Evolutionary conservation across 2,888 invertebrate species (phyloP), one percentile per base, ranked within the genome.

Genomic region (Melanargia galathea): DNA sequence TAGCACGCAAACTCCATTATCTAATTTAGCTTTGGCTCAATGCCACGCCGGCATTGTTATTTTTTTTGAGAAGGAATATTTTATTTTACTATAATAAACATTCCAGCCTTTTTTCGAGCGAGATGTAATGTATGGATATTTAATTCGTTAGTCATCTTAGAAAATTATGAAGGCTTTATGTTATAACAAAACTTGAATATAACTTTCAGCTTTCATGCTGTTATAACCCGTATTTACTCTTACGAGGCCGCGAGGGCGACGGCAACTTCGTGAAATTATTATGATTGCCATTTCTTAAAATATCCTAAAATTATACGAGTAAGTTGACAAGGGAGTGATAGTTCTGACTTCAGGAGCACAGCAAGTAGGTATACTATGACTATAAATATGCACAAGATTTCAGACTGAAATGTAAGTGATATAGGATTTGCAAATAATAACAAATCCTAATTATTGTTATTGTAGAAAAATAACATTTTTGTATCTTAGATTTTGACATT

Each of bases 1-100:
- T 91, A 90, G 90, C 90, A 90, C 90, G 89, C 90, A 90, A 90
- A 91, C 87, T 90, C 90, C 90, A 91, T 91, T 91, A 91, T 90
- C 90, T 91, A 91, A 91, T 91, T 91, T 91, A 87, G 90, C 90
- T 88, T 87, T 90, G 90, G 90, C 88, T 83, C 85, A 86, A 87
- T 87, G 90, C 90, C 90, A 90, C 85, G 84, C 86, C 84, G 83
- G 83, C 79, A 84, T 83, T 87, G 85, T 87, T 87, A 84, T 85
- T 85, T 88, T 26, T 87, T 83, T 83, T 84, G 52, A 78, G 74
- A 75, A 81, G 83, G 84, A 85, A 84, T 82, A 83, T 86, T 89
- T 87, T 85, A 84, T 85, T 86, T 79, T 77, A 85, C 86, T 84
- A 84, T 84, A 84, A 81, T 83, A 82, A 84, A 85, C 84, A 85